Evolutionary conservation across 1,140 invertebrate species (phyloP).

Genomic region (Acarapis woodi): DNA sequence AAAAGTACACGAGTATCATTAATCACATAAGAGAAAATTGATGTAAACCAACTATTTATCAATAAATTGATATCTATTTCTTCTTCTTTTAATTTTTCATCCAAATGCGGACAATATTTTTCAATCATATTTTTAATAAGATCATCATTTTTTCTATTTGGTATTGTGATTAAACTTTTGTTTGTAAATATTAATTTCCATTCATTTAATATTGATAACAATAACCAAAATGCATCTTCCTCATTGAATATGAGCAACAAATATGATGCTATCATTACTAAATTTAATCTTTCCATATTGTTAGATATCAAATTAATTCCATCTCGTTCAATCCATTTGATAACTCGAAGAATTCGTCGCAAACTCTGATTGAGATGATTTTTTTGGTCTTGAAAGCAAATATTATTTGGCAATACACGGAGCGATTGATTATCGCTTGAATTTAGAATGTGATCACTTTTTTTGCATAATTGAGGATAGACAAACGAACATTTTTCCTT

Average conservation of each 20-base stretch:
- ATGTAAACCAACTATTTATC: slow-evolving; percentile 88
- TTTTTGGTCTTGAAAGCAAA: slow-evolving; percentile 71
- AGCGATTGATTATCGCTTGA: slow-evolving; percentile 77
- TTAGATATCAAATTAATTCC: slow-evolving; percentile 9
- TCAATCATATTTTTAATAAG: slow-evolving; percentile 39
- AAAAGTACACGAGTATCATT: slow-evolving; percentile 88
- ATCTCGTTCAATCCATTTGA: slow-evolving; percentile 46
- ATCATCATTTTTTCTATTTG: background rate
- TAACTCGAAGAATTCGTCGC: slow-evolving; percentile 53
- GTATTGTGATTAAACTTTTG: background rate
- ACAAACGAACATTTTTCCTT: slow-evolving; percentile 4
- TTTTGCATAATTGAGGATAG: slow-evolving; percentile 13
- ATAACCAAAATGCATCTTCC: slow-evolving; percentile 96
- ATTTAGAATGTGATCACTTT: slow-evolving; percentile 53
- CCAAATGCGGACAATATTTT: slow-evolving; percentile 55
- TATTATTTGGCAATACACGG: slow-evolving; percentile 81
- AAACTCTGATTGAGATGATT: slow-evolving; percentile 51
- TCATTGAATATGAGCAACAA: slow-evolving; percentile 81
- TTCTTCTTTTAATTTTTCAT: slow-evolving; percentile 59
- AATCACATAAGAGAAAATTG: slow-evolving; percentile 70
- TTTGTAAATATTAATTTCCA: slow-evolving; percentile 18
- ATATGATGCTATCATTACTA: slow-evolving; percentile 48
- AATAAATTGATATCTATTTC: slow-evolving; percentile 43
- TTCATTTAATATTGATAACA: slow-evolving; percentile 92
- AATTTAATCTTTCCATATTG: slow-evolving; percentile 1